Evolutionary conservation across 2,888 invertebrate genomes (phyloP).

Genomic region (Drosophila pegasa): DNA sequence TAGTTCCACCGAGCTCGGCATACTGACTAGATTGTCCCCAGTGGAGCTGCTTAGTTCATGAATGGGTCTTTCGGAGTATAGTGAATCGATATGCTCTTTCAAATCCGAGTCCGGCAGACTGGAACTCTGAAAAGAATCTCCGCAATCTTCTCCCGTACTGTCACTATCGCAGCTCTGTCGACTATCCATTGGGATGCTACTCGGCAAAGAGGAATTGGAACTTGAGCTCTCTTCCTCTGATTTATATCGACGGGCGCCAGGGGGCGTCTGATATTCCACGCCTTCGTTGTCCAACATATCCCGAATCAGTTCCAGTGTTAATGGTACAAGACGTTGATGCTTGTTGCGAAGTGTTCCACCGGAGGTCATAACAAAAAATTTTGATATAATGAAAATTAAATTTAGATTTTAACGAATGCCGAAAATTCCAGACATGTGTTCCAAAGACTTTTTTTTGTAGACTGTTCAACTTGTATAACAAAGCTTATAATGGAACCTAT

Average conservation of each 20-base stretch:
- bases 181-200: neutral
- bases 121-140: neutral
- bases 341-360: neutral
- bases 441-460: neutral
- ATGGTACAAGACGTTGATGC: constrained; percentile 24
- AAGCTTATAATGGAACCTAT: neutral
- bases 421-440: constrained; percentile 1
- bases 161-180: neutral
- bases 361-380: constrained; percentile 35
- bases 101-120: too few species aligned
- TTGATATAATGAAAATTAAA: constrained; percentile 2
- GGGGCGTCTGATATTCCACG: constrained; percentile 32
- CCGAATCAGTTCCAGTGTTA: constrained; percentile 31
- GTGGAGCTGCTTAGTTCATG: neutral
- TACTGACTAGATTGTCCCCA: neutral
- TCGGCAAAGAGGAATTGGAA: neutral
- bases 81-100: neutral
- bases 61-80: neutral
- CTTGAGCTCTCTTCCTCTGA: neutral
- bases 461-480: neutral
- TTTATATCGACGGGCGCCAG: constrained; percentile 7
- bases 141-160: neutral
- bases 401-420: neutral
- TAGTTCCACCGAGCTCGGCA: neutral
- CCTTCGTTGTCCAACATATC: constrained; percentile 31